Evolutionary conservation across 2,797 vertebrate genomes (phyloP), one percentile per base, ranked within the genome.

Genomic region (Acipenser ruthenus): DNA sequence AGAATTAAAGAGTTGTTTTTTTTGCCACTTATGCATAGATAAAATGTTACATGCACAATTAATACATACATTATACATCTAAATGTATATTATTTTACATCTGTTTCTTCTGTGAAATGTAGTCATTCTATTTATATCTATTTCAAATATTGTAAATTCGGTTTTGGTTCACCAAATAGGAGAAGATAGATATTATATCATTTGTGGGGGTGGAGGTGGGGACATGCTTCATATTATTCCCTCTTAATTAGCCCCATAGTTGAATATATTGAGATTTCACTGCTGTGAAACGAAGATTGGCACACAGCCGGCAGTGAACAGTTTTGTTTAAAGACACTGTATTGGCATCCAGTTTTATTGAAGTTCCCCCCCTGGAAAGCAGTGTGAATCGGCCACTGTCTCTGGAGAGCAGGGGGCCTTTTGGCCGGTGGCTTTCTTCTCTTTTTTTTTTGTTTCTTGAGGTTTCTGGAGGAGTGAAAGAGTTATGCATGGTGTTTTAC

Each of bases 361-460:
- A 76, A 80, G 71, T 58, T 70, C 64, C 75, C 73, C 82, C 79
- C 72, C 78, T 79, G 82, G 79, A 82, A 81, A 76, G 72, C 72
- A 0, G 67, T 70, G 23, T 80, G 79, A 80, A 83, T 90, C 86
- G 88, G 77, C 80, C 75, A 80, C 84, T 87, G 89, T 89, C 81
- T 78, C 74, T 66, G 73, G 72, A 6, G 72, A 77, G 79, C 79
- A 71, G 78, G 74, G 80, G 83, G 75, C 74, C 77, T 81, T 73
- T 73, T 78, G 75, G 74, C 77, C 77, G 83, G 77, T 82, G 79
- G 78, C 79, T 77, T 73, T 52, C 69, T 79, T 82, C 82, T 79
- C 65, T 64, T 10, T 70, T 72, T 62, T 50, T 67, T 63, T 68
- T 74, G 71, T 72, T 76, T 56, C 60, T 70, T 64, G 80, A 83